phyloP scores from a whole-genome alignment of 2,113 vertebrate genomes.

The Xiphorhynchus elegans region DNA sequence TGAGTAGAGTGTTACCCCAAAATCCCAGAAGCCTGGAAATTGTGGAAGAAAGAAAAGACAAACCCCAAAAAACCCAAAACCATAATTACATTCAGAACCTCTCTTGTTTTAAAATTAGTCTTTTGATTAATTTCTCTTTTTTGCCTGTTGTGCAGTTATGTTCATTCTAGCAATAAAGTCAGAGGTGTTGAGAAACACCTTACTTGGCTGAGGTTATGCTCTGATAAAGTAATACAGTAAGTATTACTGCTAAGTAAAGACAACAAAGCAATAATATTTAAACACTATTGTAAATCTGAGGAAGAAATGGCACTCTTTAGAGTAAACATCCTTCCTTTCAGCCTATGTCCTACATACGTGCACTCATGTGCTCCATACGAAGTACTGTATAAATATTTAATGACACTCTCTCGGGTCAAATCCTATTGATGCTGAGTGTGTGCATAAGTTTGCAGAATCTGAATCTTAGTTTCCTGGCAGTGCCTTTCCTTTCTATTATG shows the following conservation, averaged over 20 bases:
- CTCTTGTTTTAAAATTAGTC: too few relatives aligned
- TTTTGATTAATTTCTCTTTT: not conserved
- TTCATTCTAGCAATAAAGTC: not conserved
- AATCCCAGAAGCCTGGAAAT: not conserved
- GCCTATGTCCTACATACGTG: not conserved
- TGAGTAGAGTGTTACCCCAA: not conserved
- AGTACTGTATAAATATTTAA: not conserved
- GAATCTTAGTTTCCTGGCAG: not conserved
- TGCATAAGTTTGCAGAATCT: not conserved
- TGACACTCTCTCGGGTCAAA: not conserved
- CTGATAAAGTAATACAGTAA: not conserved
- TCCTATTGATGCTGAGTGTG: not conserved
- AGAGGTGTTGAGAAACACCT: not conserved
- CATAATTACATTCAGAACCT: too few relatives aligned
- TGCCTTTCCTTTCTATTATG: not conserved
- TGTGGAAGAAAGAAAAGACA: too few relatives aligned
- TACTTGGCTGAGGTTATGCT: not conserved
- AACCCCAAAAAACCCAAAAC: too few relatives aligned
- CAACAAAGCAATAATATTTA: not conserved
- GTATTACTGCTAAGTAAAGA: not conserved
- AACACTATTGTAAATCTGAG: not conserved
- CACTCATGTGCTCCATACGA: not conserved
- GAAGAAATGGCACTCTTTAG: not conserved
- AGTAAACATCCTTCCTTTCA: not conserved
- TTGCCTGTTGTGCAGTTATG: not conserved